Evolutionary conservation across 2,888 invertebrate genomes (phyloP).

Genomic region (Conus canariensis): DNA sequence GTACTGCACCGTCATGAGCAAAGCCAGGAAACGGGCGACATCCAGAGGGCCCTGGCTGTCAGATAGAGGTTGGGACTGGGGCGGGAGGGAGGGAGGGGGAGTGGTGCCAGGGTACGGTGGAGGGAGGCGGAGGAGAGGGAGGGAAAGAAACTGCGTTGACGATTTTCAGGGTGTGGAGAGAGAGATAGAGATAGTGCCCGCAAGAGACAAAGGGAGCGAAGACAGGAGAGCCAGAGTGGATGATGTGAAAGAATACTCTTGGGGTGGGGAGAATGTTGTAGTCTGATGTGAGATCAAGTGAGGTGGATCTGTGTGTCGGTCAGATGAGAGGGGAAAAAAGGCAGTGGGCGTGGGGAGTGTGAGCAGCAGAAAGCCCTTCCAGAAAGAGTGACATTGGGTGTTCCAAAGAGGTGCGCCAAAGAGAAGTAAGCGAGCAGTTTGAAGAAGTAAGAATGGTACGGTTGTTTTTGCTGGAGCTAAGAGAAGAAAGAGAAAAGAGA

Average conservation of each 20-base stretch:
- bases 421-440: no score
- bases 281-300: no score
- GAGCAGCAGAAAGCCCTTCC: not conserved
- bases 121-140: no score
- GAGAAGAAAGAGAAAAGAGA: no score
- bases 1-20: constrained; percentile 57
- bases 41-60: constrained; percentile 54
- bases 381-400: not conserved
- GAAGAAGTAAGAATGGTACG: no score
- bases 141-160: not conserved
- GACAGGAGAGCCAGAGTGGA: not conserved
- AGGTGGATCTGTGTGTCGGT: no score
- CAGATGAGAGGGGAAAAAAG: not conserved
- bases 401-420: no score
- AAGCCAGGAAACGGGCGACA: constrained; percentile 57
- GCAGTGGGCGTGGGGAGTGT: not conserved
- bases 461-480: no score
- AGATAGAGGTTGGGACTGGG: constrained; percentile 7
- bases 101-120: not conserved
- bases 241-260: not conserved
- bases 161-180: not conserved
- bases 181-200: not conserved
- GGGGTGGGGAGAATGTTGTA: no score
- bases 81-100: not conserved
- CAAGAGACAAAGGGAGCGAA: not conserved